phyloP scores from a whole-genome alignment of 2,888 invertebrate genomes.

The Cephus pulcher region DNA sequence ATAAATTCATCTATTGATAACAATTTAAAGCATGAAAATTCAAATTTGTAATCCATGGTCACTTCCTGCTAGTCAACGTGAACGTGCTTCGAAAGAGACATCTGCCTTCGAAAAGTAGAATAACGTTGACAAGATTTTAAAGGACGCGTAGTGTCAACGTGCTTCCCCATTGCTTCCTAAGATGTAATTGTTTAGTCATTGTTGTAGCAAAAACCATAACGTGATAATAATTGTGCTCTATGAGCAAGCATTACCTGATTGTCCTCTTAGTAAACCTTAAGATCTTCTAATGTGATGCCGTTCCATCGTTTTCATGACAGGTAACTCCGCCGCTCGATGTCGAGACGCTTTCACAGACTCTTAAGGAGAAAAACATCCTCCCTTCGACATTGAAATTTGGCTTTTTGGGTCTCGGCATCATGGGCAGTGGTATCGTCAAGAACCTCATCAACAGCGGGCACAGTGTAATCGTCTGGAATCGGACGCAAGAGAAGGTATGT shows the following conservation, averaged over 20 bases:
- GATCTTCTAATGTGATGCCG: neutral
- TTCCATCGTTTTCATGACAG: conserved; percentile 55
- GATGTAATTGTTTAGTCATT: no score
- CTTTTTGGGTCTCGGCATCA: conserved; percentile 94
- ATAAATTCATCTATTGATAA: neutral
- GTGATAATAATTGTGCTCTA: neutral
- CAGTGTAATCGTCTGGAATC: conserved; percentile 93
- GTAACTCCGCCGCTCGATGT: conserved; percentile 82
- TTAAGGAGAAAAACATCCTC: conserved; percentile 86
- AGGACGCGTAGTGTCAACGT: neutral
- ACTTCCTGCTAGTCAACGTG: neutral
- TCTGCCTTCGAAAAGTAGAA: neutral
- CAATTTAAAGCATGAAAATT: neutral
- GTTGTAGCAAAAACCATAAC: no score
- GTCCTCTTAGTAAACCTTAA: neutral
- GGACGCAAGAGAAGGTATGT: conserved; percentile 90
- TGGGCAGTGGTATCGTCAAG: conserved; percentile 95
- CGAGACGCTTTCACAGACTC: conserved; percentile 79
- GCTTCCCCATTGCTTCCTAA: neutral
- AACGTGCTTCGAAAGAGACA: neutral
- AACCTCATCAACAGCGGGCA: conserved; percentile 95
- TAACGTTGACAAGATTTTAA: neutral
- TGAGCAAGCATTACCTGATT: neutral
- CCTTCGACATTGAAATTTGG: conserved; percentile 91
- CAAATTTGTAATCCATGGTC: neutral